Evolutionary conservation across 2,888 invertebrate genomes (phyloP), one percentile per base, ranked within the genome.

Genomic region (Sialis lutaria): DNA sequence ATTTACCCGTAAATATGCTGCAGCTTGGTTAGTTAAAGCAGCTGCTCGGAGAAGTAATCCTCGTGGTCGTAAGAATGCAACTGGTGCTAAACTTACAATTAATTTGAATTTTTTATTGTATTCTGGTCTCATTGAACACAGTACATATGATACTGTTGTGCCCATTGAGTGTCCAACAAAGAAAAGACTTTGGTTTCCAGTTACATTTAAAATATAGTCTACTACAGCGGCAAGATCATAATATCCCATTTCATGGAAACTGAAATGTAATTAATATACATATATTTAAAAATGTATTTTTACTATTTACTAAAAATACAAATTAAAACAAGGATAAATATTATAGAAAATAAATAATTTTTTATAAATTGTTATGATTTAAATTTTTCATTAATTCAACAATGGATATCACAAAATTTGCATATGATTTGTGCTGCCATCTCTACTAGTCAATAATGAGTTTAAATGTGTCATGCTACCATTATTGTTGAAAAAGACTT

Each of bases 141-240:
- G 57, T n/a, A 68, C 67, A 49, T 65, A 66, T 51, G 64, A 65
- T 48, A 63, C 60, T 6, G 68, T 64, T 1, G 68, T 66, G 31
- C 77, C 79, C 62, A 79, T 75, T 1, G 75, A 78, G 57, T 79
- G 77, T 1, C 79, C 79, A n/a, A 77, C 60, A 58, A 75, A 79
- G 53, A 65, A 67, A 7, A 81, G 50, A 42, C 68, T 60, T 9
- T 63, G 52, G 35, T 69, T 63, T 1, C 65, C 64, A 0, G 77
- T 75, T 22, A 53, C 53, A 1, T 62, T 58, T 41, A 78, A 58
- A 4, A 75, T 67, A 56, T 72, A 71, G 55, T 80, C 72, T 32
- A 81, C 66, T 54, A 67, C 68, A 1, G 75, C 74, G 1, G 79
- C 75, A 13, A 79, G 55, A 58, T 82, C 80, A 56, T 72, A 70